Percentiles rank a stretch among this genome's conserved stretches.
Conservation (phyloP, 2,113 vertebrate species). For the Heliornis fulica region DNA sequence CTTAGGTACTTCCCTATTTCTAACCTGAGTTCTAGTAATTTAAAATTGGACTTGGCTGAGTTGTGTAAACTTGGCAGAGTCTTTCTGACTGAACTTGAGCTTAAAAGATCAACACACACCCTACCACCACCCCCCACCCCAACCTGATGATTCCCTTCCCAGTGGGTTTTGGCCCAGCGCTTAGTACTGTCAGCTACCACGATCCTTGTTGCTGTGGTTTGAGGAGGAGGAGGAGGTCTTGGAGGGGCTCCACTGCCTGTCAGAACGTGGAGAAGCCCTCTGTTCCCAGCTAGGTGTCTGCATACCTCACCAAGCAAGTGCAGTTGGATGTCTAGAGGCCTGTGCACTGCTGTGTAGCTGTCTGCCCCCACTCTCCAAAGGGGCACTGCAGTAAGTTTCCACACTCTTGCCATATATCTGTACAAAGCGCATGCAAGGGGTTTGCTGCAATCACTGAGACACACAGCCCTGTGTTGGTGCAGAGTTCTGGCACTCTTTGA, state of each 20-base stretch:
- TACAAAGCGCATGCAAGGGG: background rate
- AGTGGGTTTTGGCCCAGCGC: background rate
- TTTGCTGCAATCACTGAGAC: background rate
- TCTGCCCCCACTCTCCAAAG: background rate
- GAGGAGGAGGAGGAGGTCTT: background rate
- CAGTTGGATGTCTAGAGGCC: background rate
- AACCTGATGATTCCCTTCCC: constrained; percentile 1
- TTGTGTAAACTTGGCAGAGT: background rate
- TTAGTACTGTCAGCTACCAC: background rate
- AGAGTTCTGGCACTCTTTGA: background rate
- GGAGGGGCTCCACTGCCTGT: no score
- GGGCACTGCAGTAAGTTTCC: background rate
- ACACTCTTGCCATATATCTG: background rate
- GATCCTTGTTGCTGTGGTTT: background rate
- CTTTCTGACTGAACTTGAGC: constrained; percentile 25
- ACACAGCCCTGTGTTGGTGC: background rate
- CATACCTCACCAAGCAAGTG: background rate
- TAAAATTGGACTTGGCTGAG: background rate
- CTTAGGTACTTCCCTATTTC: constrained; percentile 17
- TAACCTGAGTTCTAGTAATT: constrained; percentile 3
- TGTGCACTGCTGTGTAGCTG: constrained; percentile 15
- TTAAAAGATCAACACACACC: background rate
- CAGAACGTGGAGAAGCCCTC: background rate
- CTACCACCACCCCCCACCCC: no score
- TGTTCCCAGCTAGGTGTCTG: background rate